Evolutionary conservation across 2,888 invertebrate genomes (phyloP).

Genomic region (Agrypnus murinus): DNA sequence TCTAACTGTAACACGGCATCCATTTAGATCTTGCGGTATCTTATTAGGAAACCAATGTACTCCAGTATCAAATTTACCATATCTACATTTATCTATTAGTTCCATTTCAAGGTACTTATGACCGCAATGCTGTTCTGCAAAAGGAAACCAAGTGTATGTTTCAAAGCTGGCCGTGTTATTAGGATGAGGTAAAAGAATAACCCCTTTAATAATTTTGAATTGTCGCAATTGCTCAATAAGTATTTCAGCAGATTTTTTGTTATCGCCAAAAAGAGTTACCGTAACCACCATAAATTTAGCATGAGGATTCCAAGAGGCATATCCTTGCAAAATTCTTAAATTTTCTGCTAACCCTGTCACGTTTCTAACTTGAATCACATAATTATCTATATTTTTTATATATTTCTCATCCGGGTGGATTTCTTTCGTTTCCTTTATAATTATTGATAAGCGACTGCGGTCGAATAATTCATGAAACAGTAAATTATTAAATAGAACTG

Average conservation of each 20-base stretch:
- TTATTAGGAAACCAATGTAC: slow-evolving; percentile 60
- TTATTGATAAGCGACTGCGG: slow-evolving; percentile 46
- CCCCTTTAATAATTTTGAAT: slow-evolving; percentile 58
- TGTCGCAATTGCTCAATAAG: slow-evolving; percentile 55
- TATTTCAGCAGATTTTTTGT: slow-evolving; percentile 45
- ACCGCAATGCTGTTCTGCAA: slow-evolving; percentile 59
- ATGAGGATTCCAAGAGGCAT: slow-evolving; percentile 56
- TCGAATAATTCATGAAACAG: slow-evolving; percentile 50
- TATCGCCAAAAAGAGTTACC: slow-evolving; percentile 51
- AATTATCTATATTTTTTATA: slow-evolving; percentile 47
- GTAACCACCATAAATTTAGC: slow-evolving; percentile 59
- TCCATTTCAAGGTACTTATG: slow-evolving; percentile 52
- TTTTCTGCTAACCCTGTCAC: slow-evolving; percentile 46
- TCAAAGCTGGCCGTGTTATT: slow-evolving; percentile 53
- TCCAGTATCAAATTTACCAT: slow-evolving; percentile 48
- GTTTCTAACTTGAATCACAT: slow-evolving; percentile 54
- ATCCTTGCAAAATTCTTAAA: slow-evolving; percentile 43
- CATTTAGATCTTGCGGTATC: slow-evolving; percentile 61
- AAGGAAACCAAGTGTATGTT: slow-evolving; percentile 62
- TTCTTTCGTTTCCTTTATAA: slow-evolving; percentile 50
- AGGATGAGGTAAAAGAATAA: slow-evolving; percentile 57
- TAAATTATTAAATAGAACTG: slow-evolving; percentile 49
- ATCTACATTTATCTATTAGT: slow-evolving; percentile 57
- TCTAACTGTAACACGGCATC: slow-evolving; percentile 62
- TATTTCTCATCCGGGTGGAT: slow-evolving; percentile 11